Conservation (phyloP, 2,113 vertebrate species). For the Bos taurus region DNA sequence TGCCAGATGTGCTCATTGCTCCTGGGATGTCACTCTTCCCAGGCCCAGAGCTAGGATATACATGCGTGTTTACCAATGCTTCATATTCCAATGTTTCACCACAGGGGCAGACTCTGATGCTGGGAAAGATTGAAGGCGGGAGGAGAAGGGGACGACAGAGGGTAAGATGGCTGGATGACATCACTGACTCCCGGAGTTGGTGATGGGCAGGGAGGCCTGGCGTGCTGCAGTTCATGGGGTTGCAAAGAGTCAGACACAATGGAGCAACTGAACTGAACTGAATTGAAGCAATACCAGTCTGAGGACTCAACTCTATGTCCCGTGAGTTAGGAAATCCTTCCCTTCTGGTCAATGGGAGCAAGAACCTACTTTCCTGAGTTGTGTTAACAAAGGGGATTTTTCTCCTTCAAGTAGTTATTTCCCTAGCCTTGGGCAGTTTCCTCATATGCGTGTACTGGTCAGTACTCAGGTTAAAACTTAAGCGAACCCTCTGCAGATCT, state of each 20-base stretch:
- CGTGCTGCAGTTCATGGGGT: neutral
- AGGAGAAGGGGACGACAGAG: neutral
- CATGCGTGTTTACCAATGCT: neutral
- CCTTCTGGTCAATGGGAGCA: neutral
- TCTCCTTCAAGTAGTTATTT: neutral
- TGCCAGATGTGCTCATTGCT: neutral
- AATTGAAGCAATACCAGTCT: neutral
- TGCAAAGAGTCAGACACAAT: neutral
- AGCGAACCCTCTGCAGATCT: neutral
- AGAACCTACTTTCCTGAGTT: too few relatives aligned
- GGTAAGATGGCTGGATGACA: neutral
- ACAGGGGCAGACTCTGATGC: neutral
- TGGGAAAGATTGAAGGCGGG: neutral
- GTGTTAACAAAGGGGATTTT: neutral
- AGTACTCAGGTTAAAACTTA: neutral
- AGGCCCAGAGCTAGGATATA: neutral
- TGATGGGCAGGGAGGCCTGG: neutral
- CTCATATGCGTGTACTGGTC: neutral
- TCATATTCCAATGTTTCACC: neutral
- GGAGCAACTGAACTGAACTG: neutral
- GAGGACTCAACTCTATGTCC: neutral
- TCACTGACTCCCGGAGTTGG: fast-evolving
- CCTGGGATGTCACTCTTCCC: neutral
- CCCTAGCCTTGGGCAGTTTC: neutral
- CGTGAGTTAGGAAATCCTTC: neutral